Percentiles rank a stretch among this genome's conserved stretches.
Evolutionary conservation across 2,888 invertebrate genomes (phyloP).

Genomic region (Microctonus brassicae): DNA sequence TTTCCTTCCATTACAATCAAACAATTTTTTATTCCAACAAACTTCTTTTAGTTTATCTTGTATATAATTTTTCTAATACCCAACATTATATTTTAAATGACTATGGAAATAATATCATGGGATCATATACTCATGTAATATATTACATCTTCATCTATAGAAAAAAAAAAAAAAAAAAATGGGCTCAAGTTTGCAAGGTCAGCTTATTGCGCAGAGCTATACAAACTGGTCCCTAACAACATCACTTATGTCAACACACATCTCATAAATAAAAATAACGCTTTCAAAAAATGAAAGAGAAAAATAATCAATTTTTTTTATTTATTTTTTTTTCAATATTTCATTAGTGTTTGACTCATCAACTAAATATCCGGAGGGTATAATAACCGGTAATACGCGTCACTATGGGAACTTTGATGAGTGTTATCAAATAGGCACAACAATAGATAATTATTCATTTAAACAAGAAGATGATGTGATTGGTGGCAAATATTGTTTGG

Average conservation of each 20-base stretch:
- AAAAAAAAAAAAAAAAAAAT: too few species aligned
- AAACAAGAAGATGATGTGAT: slow-evolving; percentile 40
- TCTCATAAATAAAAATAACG: neutral
- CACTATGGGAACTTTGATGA: slow-evolving; percentile 62
- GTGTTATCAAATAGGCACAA: slow-evolving; percentile 52
- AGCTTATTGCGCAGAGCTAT: neutral
- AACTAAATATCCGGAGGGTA: slow-evolving; percentile 57
- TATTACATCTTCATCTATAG: neutral
- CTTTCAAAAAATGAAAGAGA: neutral
- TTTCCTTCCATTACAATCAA: neutral
- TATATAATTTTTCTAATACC: neutral
- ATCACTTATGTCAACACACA: neutral
- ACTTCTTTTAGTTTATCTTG: too few species aligned
- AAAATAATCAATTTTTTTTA: neutral
- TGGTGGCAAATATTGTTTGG: slow-evolving; percentile 55
- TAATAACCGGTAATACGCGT: slow-evolving; percentile 55
- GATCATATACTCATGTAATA: neutral
- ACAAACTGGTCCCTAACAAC: neutral
- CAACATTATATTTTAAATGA: neutral
- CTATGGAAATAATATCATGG: neutral
- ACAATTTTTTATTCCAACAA: too few species aligned
- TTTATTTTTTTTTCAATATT: too few species aligned
- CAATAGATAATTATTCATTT: slow-evolving; percentile 26
- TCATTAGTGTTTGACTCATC: slow-evolving; percentile 60
- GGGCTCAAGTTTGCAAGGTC: neutral